These are phyloP conservation scores for Siniperca undulata DNA, from an alignment of 2,797 vertebrate species.

Conservation along the genomic window DNA sequence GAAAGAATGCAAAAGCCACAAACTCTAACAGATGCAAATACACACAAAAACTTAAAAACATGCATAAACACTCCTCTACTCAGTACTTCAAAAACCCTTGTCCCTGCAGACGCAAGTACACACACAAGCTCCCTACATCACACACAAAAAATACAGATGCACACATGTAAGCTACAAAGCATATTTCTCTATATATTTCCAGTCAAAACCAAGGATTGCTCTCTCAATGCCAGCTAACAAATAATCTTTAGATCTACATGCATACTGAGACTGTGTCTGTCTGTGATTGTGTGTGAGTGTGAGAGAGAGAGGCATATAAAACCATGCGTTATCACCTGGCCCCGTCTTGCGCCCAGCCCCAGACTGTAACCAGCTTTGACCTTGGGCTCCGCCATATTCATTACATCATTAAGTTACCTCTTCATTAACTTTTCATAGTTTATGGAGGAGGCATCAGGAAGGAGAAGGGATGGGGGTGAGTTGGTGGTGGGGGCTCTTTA, in stretches of 20 bases:
- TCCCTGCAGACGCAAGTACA: slow-evolving; percentile 6
- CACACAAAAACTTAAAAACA: slow-evolving; percentile 28
- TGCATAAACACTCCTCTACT: slow-evolving; percentile 37
- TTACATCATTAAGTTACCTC: slow-evolving; percentile 92
- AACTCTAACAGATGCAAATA: slow-evolving; percentile 45
- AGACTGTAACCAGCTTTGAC: slow-evolving; percentile 84
- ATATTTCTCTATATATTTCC: slow-evolving; percentile 3
- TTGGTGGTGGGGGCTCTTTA: slow-evolving; percentile 47
- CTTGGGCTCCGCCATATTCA: slow-evolving; percentile 88
- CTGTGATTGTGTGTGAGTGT: slow-evolving; percentile 16
- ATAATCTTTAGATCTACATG: slow-evolving; percentile 45
- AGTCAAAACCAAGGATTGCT: slow-evolving; percentile 32
- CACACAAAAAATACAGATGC: slow-evolving; percentile 21
- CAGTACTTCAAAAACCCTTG: slow-evolving; percentile 36
- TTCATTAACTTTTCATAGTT: slow-evolving; percentile 93
- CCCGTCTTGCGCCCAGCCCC: slow-evolving; percentile 63
- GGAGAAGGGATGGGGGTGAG: slow-evolving; percentile 49
- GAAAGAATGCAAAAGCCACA: slow-evolving; percentile 47
- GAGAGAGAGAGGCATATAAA: slow-evolving; percentile 66
- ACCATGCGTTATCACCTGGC: slow-evolving; percentile 71
- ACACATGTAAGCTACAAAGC: slow-evolving; percentile 27
- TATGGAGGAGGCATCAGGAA: slow-evolving; percentile 81
- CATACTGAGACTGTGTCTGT: slow-evolving; percentile 15
- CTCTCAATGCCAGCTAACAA: slow-evolving; percentile 51
- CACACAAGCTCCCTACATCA: background rate